Evolutionary conservation across 2,888 invertebrate genomes (phyloP).

Genomic region (Choreutis nemorana): DNA sequence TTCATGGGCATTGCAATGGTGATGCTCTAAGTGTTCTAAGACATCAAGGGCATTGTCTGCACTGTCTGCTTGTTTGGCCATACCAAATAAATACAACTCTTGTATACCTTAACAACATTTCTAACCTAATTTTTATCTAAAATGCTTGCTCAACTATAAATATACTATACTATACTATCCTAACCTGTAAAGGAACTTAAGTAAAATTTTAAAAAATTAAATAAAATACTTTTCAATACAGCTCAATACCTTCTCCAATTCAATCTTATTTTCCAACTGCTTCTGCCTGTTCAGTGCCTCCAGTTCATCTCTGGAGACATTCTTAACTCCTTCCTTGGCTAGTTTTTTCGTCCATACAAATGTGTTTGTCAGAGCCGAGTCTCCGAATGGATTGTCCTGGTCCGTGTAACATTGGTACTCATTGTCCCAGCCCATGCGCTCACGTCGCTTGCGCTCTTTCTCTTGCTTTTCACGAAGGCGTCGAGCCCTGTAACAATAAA

Average conservation of each 20-base stretch:
- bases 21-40: too few species aligned
- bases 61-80: too few species aligned
- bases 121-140: too few species aligned
- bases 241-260: constrained; percentile 90
- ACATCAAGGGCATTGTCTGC: too few species aligned
- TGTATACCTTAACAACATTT: too few species aligned
- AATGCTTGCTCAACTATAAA: too few species aligned
- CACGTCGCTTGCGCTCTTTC: constrained; percentile 86
- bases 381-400: constrained; percentile 98
- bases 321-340: constrained; percentile 88
- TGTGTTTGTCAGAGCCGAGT: constrained; percentile 91
- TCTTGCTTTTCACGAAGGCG: constrained; percentile 90
- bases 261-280: constrained; percentile 89
- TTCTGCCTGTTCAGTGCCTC: constrained; percentile 85
- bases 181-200: too few species aligned
- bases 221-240: too few species aligned
- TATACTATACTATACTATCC: too few species aligned
- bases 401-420: constrained; percentile 98
- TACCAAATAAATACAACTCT: too few species aligned
- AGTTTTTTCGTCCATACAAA: constrained; percentile 98
- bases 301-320: constrained; percentile 79
- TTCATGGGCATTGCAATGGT: too few species aligned
- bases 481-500: constrained; percentile 58
- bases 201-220: too few species aligned
- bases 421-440: constrained; percentile 97